phyloP scores from a whole-genome alignment of 2,888 invertebrate species.

The Drosophila affinis region DNA sequence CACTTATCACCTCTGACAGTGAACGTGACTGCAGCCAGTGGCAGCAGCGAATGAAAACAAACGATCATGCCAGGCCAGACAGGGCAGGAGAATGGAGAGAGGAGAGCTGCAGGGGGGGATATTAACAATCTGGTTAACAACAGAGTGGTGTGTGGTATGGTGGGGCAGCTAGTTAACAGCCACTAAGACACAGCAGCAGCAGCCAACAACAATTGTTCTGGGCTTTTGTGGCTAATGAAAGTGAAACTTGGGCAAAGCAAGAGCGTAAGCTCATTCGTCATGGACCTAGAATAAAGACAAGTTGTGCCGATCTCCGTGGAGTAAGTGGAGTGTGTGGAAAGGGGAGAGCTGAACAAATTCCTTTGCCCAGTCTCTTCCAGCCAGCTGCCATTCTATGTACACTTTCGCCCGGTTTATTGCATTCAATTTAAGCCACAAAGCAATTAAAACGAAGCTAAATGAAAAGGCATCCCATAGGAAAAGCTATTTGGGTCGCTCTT shows the following conservation, averaged over 20 bases:
- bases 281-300: constrained; percentile 50
- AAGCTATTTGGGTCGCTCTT: constrained; percentile 24
- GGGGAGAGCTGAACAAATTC: constrained; percentile 35
- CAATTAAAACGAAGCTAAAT: constrained; percentile 56
- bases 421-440: constrained; percentile 49
- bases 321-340: constrained; percentile 8
- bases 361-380: constrained; percentile 27
- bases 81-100: neutral
- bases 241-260: constrained; percentile 57
- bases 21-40: constrained; percentile 57
- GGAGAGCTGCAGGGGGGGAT: constrained; percentile 4
- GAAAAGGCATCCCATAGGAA: constrained; percentile 44
- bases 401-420: constrained; percentile 68
- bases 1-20: constrained; percentile 65
- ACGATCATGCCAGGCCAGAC: neutral
- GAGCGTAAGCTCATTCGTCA: constrained; percentile 40
- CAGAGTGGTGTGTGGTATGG: constrained; percentile 4
- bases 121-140: constrained; percentile 42
- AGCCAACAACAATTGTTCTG: constrained; percentile 38
- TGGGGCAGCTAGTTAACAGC: constrained; percentile 39
- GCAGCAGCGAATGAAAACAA: neutral
- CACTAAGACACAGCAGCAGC: constrained; percentile 5
- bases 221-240: constrained; percentile 58
- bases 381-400: constrained; percentile 47
- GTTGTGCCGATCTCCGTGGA: constrained; percentile 2